Evolutionary conservation across 2,888 invertebrate species (phyloP), one percentile per base, ranked within the genome.

Genomic region (Cyclophora punctaria): DNA sequence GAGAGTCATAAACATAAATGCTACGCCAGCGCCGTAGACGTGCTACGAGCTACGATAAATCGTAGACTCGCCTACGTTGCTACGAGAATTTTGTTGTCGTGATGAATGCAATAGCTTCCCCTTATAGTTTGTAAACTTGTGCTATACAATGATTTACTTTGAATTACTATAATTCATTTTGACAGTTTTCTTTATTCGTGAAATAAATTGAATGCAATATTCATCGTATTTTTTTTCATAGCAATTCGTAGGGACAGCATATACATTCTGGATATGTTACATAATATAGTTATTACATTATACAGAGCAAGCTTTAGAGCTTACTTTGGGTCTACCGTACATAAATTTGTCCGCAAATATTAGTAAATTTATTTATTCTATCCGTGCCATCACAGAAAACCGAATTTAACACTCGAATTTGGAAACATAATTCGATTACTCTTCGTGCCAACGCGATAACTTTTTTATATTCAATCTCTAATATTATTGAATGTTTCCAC

Each of bases 1-100:
- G 64, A 66, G 66, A 62, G 61, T 56, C 57, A 59, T 66, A 68
- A 66, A 67, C 67, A 63, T 70, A 65, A 6, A 58, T 49, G 62
- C 66, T 66, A 65, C 67, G 66, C 51, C 57, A 20, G 20, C 54
- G 55, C 54, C 66, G 70, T 74, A 69, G 69, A 62, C 53, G 59
- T 53, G 56, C 67, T 68, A 69, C 72, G 56, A 72, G 56, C 67
- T 68, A 69, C 72, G 56, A 72, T 72, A 66, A 70, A 73, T 73
- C 62, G 69, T 69, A 59, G 67, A 53, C 55, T 49, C 48, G 44
- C 49, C 55, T 56, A 53, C 57, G 57, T 44, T 53, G 66, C 64
- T 61, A 67, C 71, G 63, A 64, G 69, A 64, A 50, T 52, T 47
- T 48, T 55, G 56, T 64, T 57, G 61, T 60, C 51, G 50, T 56